phyloP scores from a whole-genome alignment of 2,888 invertebrate species.

The Cordilura impudica region DNA sequence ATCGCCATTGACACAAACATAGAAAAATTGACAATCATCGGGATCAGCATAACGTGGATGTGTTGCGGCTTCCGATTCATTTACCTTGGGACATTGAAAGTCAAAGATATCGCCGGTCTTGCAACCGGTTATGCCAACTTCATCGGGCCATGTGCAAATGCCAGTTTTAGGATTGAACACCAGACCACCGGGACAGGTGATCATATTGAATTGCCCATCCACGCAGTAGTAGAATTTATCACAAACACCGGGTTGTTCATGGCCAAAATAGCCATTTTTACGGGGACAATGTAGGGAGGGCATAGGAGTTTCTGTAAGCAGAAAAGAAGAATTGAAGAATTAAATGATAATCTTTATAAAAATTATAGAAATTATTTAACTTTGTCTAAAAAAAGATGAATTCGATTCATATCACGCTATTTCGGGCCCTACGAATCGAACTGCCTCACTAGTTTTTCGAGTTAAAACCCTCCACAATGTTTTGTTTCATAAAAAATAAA shows the following conservation, averaged over 20 bases:
- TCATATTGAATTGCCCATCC: conserved; percentile 92
- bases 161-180: conserved; percentile 93
- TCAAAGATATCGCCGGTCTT: conserved; percentile 90
- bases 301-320: conserved; percentile 84
- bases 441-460: too few species aligned
- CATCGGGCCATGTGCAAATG: conserved; percentile 95
- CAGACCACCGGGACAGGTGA: conserved; percentile 90
- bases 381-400: too few species aligned
- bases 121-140: conserved; percentile 92
- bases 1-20: conserved; percentile 93
- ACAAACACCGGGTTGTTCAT: conserved; percentile 87
- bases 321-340: conserved; percentile 5
- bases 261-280: conserved; percentile 92
- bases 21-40: conserved; percentile 94
- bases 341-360: conserved; percentile 5
- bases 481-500: too few species aligned
- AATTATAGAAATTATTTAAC: too few species aligned
- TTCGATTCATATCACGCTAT: too few species aligned
- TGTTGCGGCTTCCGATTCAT: conserved; percentile 84
- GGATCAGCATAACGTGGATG: conserved; percentile 93
- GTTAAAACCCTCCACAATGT: too few species aligned
- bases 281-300: conserved; percentile 87
- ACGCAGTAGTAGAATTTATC: conserved; percentile 94
- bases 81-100: conserved; percentile 89
- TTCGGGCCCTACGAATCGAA: too few species aligned